phyloP scores from a whole-genome alignment of 2,888 invertebrate genomes.

The Oscheius sp. region DNA sequence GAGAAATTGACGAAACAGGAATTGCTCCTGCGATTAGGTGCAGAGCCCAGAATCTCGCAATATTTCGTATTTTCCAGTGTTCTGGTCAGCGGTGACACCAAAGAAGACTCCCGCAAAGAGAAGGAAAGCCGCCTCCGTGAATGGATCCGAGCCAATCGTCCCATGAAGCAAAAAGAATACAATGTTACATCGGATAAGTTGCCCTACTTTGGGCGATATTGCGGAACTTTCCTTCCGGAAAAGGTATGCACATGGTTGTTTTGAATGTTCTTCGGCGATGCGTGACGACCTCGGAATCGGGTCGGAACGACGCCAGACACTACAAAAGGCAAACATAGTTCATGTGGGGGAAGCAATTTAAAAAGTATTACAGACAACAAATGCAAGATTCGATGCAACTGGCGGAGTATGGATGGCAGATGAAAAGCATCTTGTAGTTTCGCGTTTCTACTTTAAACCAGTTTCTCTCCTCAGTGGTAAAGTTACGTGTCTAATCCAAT shows the following conservation, averaged over 20 bases:
- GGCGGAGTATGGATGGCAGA: slow-evolving; percentile 72
- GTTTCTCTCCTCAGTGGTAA: slow-evolving; percentile 56
- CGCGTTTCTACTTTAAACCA: slow-evolving; percentile 71
- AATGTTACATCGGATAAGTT: slow-evolving; percentile 57
- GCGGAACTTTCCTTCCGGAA: slow-evolving; percentile 65
- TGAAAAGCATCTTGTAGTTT: slow-evolving; percentile 65
- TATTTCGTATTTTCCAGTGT: slow-evolving; percentile 18
- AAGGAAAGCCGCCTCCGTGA: slow-evolving; percentile 64
- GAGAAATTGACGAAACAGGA: slow-evolving; percentile 63
- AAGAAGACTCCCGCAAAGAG: slow-evolving; percentile 60
- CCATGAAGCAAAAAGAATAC: slow-evolving; percentile 47
- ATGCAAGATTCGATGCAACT: slow-evolving; percentile 45
- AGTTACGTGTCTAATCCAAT: neutral
- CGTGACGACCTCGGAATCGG: slow-evolving; percentile 33
- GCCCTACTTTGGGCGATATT: slow-evolving; percentile 71
- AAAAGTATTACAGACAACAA: slow-evolving; percentile 31
- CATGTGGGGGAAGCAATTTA: slow-evolving; percentile 22
- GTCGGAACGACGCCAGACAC: slow-evolving; percentile 20
- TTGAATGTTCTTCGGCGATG: slow-evolving; percentile 14
- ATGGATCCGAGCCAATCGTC: slow-evolving; percentile 70
- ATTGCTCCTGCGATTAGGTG: slow-evolving; percentile 56
- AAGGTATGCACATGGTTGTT: slow-evolving; percentile 41
- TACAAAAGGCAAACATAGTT: slow-evolving; percentile 5
- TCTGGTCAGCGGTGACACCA: slow-evolving; percentile 57
- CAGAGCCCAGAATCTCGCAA: slow-evolving; percentile 30